These are phyloP conservation scores for Drosophila tani DNA, from an alignment of 1,140 invertebrate genomes.

Conservation along the genomic window DNA sequence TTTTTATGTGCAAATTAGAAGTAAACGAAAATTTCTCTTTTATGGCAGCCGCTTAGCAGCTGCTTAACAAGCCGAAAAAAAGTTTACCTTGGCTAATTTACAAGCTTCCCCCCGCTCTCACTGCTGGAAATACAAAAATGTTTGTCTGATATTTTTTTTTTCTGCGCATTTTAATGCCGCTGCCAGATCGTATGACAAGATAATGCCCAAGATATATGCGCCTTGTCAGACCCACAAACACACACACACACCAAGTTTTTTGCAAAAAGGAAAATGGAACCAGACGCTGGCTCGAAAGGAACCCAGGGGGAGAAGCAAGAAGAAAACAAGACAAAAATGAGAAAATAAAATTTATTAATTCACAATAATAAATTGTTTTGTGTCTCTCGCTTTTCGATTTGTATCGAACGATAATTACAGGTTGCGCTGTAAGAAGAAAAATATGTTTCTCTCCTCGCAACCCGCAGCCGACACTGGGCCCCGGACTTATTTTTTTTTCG, in stretches of 20 bases:
- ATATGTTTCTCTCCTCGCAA: constrained; percentile 46
- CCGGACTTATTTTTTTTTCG: constrained; percentile 43
- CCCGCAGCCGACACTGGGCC: constrained; percentile 13
- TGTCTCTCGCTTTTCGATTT: constrained; percentile 79
- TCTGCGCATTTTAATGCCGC: constrained; percentile 41
- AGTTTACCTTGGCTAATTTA: constrained; percentile 12
- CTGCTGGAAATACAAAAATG: not conserved
- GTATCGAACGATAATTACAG: constrained; percentile 80
- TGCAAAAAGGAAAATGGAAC: constrained; percentile 41
- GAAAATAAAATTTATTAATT: constrained; percentile 78
- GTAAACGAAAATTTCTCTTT: constrained; percentile 31
- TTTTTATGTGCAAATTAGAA: constrained; percentile 35
- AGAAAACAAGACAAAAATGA: constrained; percentile 17
- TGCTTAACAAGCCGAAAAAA: not conserved
- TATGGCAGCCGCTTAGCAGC: constrained; percentile 2
- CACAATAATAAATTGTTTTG: constrained; percentile 79
- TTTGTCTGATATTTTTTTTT: constrained; percentile 4
- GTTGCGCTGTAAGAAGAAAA: constrained; percentile 72
- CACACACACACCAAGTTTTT: not conserved
- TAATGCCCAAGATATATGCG: constrained; percentile 76
- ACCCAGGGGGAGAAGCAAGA: not conserved
- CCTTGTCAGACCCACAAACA: constrained; percentile 58
- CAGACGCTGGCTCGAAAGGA: not conserved
- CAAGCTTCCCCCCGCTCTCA: not conserved
- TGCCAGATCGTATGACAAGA: constrained; percentile 75